A percentile compares a stretch with the other conserved stretches of the same genome.
Conservation (phyloP, 2,113 vertebrate species). For the Paradisaea rubra region DNA sequence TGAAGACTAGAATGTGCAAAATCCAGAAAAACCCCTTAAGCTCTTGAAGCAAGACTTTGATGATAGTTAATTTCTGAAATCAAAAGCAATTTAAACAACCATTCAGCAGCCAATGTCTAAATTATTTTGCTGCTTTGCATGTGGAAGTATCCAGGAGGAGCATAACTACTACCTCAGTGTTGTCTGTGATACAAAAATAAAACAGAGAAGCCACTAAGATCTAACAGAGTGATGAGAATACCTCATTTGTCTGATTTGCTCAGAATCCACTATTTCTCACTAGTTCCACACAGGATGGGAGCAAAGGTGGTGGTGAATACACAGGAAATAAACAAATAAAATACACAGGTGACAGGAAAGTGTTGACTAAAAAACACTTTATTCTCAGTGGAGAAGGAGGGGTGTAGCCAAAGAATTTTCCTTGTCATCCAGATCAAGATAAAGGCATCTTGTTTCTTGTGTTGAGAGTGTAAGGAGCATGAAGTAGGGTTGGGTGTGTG, state of each 20-base stretch:
- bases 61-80: neutral
- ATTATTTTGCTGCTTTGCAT: neutral
- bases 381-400: neutral
- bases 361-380: neutral
- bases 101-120: neutral
- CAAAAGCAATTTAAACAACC: neutral
- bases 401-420: neutral
- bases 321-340: neutral
- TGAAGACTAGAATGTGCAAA: neutral
- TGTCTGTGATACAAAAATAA: neutral
- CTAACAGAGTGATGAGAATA: neutral
- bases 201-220: neutral
- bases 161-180: neutral
- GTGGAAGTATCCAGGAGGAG: neutral
- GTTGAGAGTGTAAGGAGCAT: neutral
- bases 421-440: neutral
- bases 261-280: neutral
- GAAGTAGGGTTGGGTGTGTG: neutral
- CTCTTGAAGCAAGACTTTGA: neutral
- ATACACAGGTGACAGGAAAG: neutral
- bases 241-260: neutral
- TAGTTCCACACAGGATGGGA: neutral
- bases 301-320: neutral
- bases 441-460: neutral
- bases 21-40: neutral